phyloP scores from a whole-genome alignment of 2,888 invertebrate genomes.

The Drosophila birchii region DNA sequence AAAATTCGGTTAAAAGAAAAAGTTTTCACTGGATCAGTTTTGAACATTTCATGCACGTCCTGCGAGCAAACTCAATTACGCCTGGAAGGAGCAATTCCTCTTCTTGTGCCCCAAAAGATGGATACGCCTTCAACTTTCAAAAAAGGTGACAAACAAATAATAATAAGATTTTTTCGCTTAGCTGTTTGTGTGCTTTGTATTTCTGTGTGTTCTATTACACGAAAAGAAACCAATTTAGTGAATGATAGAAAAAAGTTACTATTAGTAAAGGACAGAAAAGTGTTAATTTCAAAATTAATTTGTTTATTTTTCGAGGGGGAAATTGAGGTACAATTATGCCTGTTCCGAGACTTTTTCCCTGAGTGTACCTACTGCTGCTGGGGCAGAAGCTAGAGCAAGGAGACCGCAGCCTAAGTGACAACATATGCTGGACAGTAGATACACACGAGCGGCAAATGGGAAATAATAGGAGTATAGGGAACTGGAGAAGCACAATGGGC shows the following conservation, averaged over 20 bases:
- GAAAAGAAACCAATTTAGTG: neutral
- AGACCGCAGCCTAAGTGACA: slow-evolving; percentile 48
- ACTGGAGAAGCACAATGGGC: neutral
- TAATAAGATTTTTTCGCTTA: slow-evolving; percentile 47
- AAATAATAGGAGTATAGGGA: slow-evolving; percentile 30
- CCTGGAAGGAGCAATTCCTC: slow-evolving; percentile 48
- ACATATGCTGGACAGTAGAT: slow-evolving; percentile 58
- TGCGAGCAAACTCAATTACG: slow-evolving; percentile 66
- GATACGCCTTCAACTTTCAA: slow-evolving; percentile 1
- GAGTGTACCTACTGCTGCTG: slow-evolving; percentile 27
- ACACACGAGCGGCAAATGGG: slow-evolving; percentile 28
- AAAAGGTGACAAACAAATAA: slow-evolving; percentile 43
- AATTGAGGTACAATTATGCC: accelerated
- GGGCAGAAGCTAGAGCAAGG: slow-evolving; percentile 2
- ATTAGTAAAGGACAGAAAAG: neutral
- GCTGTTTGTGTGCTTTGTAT: slow-evolving; percentile 30
- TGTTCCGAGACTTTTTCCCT: neutral
- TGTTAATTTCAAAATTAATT: neutral
- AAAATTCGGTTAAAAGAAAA: slow-evolving; percentile 37
- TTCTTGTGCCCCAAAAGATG: slow-evolving; percentile 10
- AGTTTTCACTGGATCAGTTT: slow-evolving; percentile 45
- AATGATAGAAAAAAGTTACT: neutral
- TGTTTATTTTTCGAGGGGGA: neutral
- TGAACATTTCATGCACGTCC: slow-evolving; percentile 60
- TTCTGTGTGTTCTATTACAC: slow-evolving; percentile 11